Evolutionary conservation across 2,888 invertebrate genomes (phyloP), one percentile per base, ranked within the genome.

Genomic region (Drosophila falleni): DNA sequence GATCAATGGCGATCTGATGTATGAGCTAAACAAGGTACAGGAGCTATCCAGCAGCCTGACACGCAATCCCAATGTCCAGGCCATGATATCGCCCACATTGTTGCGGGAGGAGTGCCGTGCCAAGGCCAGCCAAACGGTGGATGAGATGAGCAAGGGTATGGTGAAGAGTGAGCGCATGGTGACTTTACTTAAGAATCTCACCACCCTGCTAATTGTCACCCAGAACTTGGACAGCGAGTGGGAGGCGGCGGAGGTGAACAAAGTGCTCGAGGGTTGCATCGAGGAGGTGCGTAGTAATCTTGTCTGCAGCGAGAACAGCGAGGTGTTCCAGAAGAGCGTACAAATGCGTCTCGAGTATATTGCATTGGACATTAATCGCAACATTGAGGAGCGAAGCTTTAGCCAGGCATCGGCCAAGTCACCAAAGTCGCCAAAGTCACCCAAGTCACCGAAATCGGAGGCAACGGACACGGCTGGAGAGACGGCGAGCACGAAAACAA

Each of bases 251-350:
- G 95, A 96, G 91, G 98, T 97, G 92, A 96, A 97, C 2, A 98
- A 97, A 93, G 98, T 98, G 91, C 94, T 98, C 60, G 97, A 98
- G 93, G 98, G 97, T 19, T 97, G 98, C 42, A 96, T 98, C 94
- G 96, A 96, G 87, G 96, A 98, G 90, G 97, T 98, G 55, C 97
- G 97, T 92, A 84, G 87, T 23, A 94, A 95, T 67, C 96, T 96
- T 88, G 92, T 98, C 61, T 42, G 60, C 46, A 95, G 95, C 3
- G 94, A 94, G 47, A 97, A 98, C 93, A 95, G 96, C 81, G 94
- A 95, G 81, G 93, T 95, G 46, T 97, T 97, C 93, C 96, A 98
- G 92, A 97, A 97, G 92, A 95, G 95, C 91, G 96, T 99, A 6
- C 98, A 98, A 93, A 96, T 97, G 77, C 98, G 98, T 88, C 96